phyloP scores from a whole-genome alignment of 2,888 invertebrate species.

The Leptinotarsa juncta region DNA sequence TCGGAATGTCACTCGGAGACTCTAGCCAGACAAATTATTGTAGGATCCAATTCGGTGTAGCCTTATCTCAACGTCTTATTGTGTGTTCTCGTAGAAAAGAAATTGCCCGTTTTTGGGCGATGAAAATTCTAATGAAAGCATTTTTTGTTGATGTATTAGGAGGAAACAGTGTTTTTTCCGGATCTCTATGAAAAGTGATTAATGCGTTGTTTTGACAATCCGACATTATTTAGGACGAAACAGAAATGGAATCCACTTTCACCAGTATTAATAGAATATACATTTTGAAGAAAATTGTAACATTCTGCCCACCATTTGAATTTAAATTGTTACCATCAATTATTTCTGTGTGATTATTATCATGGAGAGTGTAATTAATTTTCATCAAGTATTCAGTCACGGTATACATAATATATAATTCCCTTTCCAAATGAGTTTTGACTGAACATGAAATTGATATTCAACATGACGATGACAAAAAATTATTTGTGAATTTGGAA shows the following conservation, averaged over 20 bases:
- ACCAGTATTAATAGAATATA: too few species aligned
- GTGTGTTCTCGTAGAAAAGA: constrained; percentile 11
- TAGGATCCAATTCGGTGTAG: constrained; percentile 14
- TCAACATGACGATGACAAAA: too few species aligned
- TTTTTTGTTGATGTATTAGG: constrained; percentile 7
- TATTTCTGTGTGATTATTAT: too few species aligned
- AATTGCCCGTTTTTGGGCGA: constrained; percentile 15
- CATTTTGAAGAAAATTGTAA: too few species aligned
- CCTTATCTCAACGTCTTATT: constrained; percentile 8
- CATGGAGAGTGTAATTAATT: too few species aligned
- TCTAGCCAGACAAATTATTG: constrained; percentile 17
- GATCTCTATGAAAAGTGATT: not conserved
- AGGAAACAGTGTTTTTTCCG: not conserved
- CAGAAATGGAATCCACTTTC: not conserved
- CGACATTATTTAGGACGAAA: not conserved
- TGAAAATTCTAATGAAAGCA: constrained; percentile 12
- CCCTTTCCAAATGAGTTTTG: too few species aligned
- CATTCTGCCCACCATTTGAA: too few species aligned
- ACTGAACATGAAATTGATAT: too few species aligned
- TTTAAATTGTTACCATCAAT: too few species aligned
- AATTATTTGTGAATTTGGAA: too few species aligned
- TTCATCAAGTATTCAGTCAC: too few species aligned
- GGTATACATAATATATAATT: too few species aligned
- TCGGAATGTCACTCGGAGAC: constrained; percentile 13
- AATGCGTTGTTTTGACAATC: not conserved